Percentiles rank a stretch among this genome's conserved stretches.
Conservation (phyloP, 2,888 invertebrate species). For the Dicyrtoma fusca region DNA sequence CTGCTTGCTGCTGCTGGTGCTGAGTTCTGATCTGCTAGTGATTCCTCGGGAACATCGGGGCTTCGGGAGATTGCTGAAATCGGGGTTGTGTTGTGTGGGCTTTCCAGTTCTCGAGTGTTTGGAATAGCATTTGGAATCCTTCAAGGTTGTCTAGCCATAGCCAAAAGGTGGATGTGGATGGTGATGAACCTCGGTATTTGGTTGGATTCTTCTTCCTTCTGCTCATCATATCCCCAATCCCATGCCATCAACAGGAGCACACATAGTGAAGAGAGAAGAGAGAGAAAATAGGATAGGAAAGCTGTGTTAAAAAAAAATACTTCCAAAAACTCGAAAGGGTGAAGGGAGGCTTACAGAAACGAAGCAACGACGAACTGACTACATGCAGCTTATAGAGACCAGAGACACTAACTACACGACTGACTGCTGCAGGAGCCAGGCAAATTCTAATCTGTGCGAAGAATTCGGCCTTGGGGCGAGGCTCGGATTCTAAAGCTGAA, state of each 20-base stretch:
- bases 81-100: constrained; percentile 9
- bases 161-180: constrained; percentile 6
- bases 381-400: background rate
- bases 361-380: background rate
- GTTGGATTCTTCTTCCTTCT: constrained; percentile 2
- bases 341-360: constrained; percentile 16
- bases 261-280: background rate
- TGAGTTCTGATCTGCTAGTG: no score
- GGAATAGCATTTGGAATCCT: background rate
- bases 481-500: constrained; percentile 31
- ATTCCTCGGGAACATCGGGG: no score
- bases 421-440: constrained; percentile 20
- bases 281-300: constrained; percentile 4
- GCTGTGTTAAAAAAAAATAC: constrained; percentile 19
- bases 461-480: constrained; percentile 47
- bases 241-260: constrained; percentile 7
- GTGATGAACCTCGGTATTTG: constrained; percentile 19
- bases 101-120: no score
- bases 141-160: constrained; percentile 9
- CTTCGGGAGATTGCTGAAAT: background rate
- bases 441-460: constrained; percentile 37
- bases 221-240: no score
- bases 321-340: constrained; percentile 15
- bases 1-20: no score
- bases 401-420: no score